A percentile compares a stretch with the other conserved stretches of the same genome.
Evolutionary conservation across 1,140 invertebrate genomes (phyloP).

Genomic region (Drosophila hydei): DNA sequence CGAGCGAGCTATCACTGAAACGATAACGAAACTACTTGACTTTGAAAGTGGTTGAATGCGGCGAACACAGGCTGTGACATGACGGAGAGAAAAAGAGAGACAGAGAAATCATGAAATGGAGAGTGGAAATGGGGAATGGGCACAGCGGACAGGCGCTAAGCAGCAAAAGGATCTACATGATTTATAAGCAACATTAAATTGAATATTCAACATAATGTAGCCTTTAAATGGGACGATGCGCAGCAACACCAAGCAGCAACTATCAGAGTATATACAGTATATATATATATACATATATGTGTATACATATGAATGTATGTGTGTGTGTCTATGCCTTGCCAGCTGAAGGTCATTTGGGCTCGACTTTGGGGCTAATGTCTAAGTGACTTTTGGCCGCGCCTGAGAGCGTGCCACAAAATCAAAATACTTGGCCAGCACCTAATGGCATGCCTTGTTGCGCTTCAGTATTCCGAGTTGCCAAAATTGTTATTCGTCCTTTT

Average conservation of each 20-base stretch:
- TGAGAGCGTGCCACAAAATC: conserved; percentile 36
- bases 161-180: conserved; percentile 70
- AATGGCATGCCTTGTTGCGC: conserved; percentile 40
- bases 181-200: conserved; percentile 81
- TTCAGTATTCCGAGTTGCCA: too few relatives aligned
- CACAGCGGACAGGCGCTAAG: conserved; percentile 28
- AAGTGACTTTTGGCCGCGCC: conserved; percentile 40
- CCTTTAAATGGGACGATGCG: conserved; percentile 75
- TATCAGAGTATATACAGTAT: conserved; percentile 13
- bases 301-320: neutral
- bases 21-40: conserved; percentile 22
- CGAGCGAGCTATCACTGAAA: conserved; percentile 27
- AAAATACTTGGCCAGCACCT: conserved; percentile 40
- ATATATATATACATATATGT: neutral
- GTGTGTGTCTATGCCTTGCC: conserved; percentile 13
- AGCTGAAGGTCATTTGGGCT: conserved; percentile 35
- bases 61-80: conserved; percentile 5
- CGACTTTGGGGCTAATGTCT: conserved; percentile 33
- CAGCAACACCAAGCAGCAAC: conserved; percentile 46
- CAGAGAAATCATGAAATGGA: too few relatives aligned
- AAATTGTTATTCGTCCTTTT: too few relatives aligned
- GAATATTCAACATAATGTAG: conserved; percentile 81
- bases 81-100: conserved; percentile 4
- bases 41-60: conserved; percentile 32
- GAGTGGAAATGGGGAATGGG: neutral